These are phyloP conservation scores for Holothuria leucospilota DNA, from an alignment of 53 echinoderm and acorn worm species.

Conservation along the genomic window DNA sequence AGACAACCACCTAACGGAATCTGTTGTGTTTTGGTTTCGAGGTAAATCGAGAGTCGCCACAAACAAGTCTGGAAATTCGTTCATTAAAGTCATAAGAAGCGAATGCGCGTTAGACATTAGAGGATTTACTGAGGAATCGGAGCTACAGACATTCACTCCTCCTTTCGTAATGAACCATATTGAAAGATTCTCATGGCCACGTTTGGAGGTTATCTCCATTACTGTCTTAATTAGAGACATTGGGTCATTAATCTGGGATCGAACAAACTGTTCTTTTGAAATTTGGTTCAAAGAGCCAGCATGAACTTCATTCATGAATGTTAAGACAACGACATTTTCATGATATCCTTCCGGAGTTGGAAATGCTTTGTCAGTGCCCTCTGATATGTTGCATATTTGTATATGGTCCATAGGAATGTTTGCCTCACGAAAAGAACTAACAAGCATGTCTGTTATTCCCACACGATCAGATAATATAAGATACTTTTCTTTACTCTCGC, in stretches of 20 bases:
- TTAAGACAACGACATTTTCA: background rate
- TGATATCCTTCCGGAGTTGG: no score
- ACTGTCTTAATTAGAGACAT: background rate
- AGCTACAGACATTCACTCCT: background rate
- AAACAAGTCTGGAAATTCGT: constrained; percentile 61
- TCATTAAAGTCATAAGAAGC: constrained; percentile 25
- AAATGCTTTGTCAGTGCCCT: background rate
- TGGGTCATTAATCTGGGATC: background rate
- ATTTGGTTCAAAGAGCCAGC: background rate
- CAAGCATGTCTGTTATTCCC: background rate
- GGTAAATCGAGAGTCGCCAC: constrained; percentile 52
- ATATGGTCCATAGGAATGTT: background rate
- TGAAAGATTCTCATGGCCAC: background rate
- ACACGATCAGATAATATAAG: background rate
- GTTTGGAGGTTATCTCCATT: background rate
- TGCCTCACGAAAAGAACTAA: background rate
- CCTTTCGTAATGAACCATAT: constrained; percentile 49
- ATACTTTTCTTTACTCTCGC: no score
- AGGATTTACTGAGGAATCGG: constrained; percentile 47
- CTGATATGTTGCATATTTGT: background rate
- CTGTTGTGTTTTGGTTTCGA: background rate
- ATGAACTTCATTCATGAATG: background rate
- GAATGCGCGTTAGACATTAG: constrained; percentile 40
- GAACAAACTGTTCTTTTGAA: background rate
- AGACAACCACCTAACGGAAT: background rate